Base-by-base conservation (phyloP, 1,140 invertebrate genomes). In the Caerostris darwini region DNA sequence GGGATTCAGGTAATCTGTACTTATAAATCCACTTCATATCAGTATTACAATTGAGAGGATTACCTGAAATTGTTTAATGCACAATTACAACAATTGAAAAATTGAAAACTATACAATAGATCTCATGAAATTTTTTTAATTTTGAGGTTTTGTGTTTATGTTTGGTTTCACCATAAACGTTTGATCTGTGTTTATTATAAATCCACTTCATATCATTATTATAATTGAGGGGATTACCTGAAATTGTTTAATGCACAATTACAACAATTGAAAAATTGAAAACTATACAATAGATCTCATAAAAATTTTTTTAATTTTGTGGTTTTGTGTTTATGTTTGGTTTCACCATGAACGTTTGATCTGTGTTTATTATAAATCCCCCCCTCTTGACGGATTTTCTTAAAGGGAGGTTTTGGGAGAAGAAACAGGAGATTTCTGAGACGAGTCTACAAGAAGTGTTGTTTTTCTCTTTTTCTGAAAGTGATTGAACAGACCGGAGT, bases 21-120 rank as follows among this genome's bases (percentile, higher is more conserved):
- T 94, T 88, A 64, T 81, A 94, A 7, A 94, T 88, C 92, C 92
- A 94, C 56, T 64, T 94, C 19, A 94, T 77, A 34, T 94, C 19
- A 5, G 54, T 6, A 19, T 94, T 50, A 50, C 92, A 94, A 14
- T 81, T 58, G 17, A 94, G 54, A 17, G 92, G 92, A 64, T 94
- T 94, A 56, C 92, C 92, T 94, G 14, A 85, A 85, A 85, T 53
- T 50, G 53, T 77, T 53, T 53, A 34, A 34, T 34, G 34, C 34
- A 34, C 2, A 34, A 34, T 34, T 12, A 34, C 34, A 1, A 34
- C 34, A 34, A 34, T 34, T 34, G 34, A 34, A 34, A 34, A 34
- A 34, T 67, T 67, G 64, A 14, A 12, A 3, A 67, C 12, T 67
- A n/a, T 67, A 2, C 8, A 64, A 64, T 10, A 64, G 8, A 10